These are phyloP conservation scores for Puma concolor DNA, from an alignment of 2,113 vertebrate genomes.

Conservation along the genomic window DNA sequence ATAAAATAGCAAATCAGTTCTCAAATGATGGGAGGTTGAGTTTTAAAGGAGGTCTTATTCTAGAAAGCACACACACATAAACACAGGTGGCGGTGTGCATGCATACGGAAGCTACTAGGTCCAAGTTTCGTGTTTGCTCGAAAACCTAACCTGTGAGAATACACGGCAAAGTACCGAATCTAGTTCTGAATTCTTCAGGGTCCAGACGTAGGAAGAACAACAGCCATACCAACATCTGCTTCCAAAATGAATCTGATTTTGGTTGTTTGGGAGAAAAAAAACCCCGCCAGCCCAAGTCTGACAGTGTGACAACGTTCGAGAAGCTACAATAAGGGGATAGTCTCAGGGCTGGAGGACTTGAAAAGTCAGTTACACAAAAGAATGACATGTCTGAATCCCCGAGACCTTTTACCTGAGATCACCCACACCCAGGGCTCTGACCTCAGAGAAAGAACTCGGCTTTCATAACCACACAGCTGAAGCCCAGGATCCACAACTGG, in stretches of 20 bases:
- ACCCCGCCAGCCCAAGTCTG: not conserved
- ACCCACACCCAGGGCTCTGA: not conserved
- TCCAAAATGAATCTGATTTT: not conserved
- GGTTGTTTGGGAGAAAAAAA: not conserved
- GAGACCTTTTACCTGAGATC: slow-evolving; percentile 22
- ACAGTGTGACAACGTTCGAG: not conserved
- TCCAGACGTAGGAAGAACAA: not conserved
- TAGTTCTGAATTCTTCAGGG: not conserved
- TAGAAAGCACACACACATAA: not conserved
- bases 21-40: not conserved
- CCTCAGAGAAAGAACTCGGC: not conserved
- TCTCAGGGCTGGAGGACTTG: too few species aligned
- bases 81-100: not conserved
- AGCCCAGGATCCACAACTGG: slow-evolving; percentile 70
- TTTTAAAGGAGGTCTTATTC: not conserved
- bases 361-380: not conserved
- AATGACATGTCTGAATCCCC: not conserved
- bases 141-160: not conserved
- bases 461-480: slow-evolving; percentile 63
- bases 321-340: not conserved
- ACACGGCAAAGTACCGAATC: not conserved
- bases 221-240: not conserved
- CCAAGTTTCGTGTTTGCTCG: not conserved
- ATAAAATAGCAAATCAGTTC: not conserved
- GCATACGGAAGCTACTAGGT: not conserved